Base-by-base conservation (phyloP, 2,888 invertebrate genomes). In the Holacanthella duospinosa region DNA sequence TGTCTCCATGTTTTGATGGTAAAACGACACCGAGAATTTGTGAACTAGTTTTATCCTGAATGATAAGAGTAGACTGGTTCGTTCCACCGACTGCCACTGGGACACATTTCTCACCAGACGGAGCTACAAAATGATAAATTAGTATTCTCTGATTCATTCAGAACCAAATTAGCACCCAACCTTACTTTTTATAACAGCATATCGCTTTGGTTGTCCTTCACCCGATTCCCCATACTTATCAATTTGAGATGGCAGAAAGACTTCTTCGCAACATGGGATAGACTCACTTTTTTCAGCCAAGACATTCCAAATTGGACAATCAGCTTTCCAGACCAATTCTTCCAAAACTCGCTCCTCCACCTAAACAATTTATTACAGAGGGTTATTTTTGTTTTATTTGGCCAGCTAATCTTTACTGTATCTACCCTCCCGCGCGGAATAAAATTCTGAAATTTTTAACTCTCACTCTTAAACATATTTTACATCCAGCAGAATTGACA, bases 271-370 rank as follows among this genome's bases (percentile, higher is more conserved):
- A n/a, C 84, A 83, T 1, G 91, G 90, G 55, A 90, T 82, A n/a
- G 81, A 80, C 53, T 80, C 79, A 1, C 80, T 81, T 27, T 81
- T 80, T 53, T 78, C 79, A 24, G 55, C 62, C 57, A 93, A 84
- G 29, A 85, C 84, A 55, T 84, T 83, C 97, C 97, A 99, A 29
- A 97, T 76, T 0, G 90, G 88, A 73, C 95, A 95, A 63, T 85
- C 84, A 16, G 82, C 82, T 66, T 84, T 83, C 99, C 99, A 99
- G 1, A 91, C 92, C 67, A 92, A 77, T 6, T 87, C 87, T 75
- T 97, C 97, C 61, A 99, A 79, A 61, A 95, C 91, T 74, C 87
- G 86, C 78, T 99, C 97, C 78, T 99, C 97, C 60, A 95, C 88
- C 85, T 89, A 76, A 19, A 75, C 75, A 60, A n/a, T n/a, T n/a